Percentiles rank a stretch among this genome's conserved stretches.
Conservation (phyloP, 2,888 invertebrate species). For the Erebia ligea region DNA sequence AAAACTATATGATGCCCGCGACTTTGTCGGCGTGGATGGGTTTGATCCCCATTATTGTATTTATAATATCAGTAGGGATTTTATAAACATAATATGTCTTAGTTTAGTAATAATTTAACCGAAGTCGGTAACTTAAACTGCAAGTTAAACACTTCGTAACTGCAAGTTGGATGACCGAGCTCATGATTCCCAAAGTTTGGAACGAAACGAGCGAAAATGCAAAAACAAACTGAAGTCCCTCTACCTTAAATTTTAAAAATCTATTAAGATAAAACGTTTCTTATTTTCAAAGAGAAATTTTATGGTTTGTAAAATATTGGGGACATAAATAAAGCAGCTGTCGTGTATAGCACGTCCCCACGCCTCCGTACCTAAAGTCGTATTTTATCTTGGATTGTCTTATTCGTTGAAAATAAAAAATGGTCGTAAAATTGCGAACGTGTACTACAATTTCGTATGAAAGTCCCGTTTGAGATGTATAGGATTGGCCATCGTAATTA, state of each 20-base stretch:
- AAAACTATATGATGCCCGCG: no score
- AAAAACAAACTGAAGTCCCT: not conserved
- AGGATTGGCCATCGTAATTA: not conserved
- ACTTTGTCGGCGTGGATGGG: no score
- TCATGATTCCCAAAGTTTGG: not conserved
- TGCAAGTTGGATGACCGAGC: not conserved
- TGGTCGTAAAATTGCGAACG: slow-evolving; percentile 64
- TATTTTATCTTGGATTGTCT: slow-evolving; percentile 77
- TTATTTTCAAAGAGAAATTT: slow-evolving; percentile 77
- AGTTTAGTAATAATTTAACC: no score
- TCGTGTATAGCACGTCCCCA: slow-evolving; percentile 77
- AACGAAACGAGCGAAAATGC: not conserved
- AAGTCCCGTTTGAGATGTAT: not conserved
- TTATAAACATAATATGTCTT: no score
- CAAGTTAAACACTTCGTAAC: no score
- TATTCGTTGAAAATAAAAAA: slow-evolving; percentile 72
- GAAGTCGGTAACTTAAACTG: no score
- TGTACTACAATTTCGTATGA: slow-evolving; percentile 42
- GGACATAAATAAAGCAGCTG: slow-evolving; percentile 78
- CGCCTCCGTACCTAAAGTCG: slow-evolving; percentile 66
- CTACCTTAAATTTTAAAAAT: slow-evolving; percentile 52
- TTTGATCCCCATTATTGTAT: no score
- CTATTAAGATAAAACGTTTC: slow-evolving; percentile 77
- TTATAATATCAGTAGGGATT: no score
- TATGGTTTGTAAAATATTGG: slow-evolving; percentile 82